Evolutionary conservation across 2,888 invertebrate genomes (phyloP), one percentile per base, ranked within the genome.

Genomic region (Drosophila mulleri): DNA sequence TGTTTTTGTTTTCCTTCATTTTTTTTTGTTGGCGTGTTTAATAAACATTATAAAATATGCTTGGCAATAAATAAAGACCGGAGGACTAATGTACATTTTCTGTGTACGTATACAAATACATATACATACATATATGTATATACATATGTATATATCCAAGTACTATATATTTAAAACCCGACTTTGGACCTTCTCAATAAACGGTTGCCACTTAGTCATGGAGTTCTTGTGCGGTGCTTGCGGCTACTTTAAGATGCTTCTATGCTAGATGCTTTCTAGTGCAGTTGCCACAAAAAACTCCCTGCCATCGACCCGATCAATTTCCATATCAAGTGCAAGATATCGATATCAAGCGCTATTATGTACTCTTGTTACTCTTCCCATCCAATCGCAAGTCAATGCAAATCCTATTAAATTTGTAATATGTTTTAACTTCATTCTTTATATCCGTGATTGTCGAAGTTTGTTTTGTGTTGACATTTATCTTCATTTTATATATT

Each of bases 361-460:
- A 61, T 54, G 41, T 50, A 50, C 32, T 32, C 26, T 57, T 57
- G 42, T 14, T 18, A 32, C 65, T 29, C 8, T 8, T 29, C 29
- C 29, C 53, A 65, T 53, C 64, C 71, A 75, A 80, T 63, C 61
- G 37, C 62, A 65, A 53, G 61, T 70, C 64, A 64, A 62, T 58
- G 44, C 67, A 67, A 75, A 59, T 67, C 64, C 56, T 56, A 42
- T 61, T 41, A 52, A 52, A 45, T 54, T 54, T 48, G 20, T 29
- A 50, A 44, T 80, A 87, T 84, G 75, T 52, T 65, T 50, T 76
- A 62, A 52, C 50, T 41, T 70, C 63, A 52, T 67, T 79, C 69
- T 74, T 69, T 80, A 58, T 68, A 80, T 78, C 73, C 80, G 88
- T 87, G 86, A 87, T 87, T 87, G 86, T 87, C 86, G 88, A 89